These are phyloP conservation scores for Lymantria monacha DNA, from an alignment of 2,888 invertebrate genomes.

Conservation along the genomic window DNA sequence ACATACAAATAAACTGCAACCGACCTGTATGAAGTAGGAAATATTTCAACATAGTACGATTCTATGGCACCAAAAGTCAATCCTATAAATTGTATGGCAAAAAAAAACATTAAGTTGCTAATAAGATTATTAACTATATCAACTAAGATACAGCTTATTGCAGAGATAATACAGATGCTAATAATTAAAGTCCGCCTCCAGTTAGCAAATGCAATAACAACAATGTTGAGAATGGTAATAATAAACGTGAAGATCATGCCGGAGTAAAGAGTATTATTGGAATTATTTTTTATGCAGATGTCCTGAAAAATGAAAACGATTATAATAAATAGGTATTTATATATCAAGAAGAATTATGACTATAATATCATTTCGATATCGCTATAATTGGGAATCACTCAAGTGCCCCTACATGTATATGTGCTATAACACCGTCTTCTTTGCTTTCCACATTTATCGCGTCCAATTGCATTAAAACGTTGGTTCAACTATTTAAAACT, in stretches of 20 bases:
- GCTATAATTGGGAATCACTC: too few species aligned
- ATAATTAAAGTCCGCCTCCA: conserved; percentile 70
- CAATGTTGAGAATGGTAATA: conserved; percentile 75
- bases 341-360: too few species aligned
- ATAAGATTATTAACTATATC: conserved; percentile 44
- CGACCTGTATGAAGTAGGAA: conserved; percentile 39
- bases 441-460: too few species aligned
- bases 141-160: conserved; percentile 70
- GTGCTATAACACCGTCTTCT: too few species aligned
- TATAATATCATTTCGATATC: too few species aligned
- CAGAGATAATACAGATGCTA: conserved; percentile 61
- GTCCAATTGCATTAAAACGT: too few species aligned
- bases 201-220: conserved; percentile 57
- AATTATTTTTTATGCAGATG: conserved; percentile 62
- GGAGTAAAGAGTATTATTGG: conserved; percentile 76
- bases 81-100: conserved; percentile 27
- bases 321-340: too few species aligned
- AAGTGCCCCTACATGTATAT: too few species aligned
- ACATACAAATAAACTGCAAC: conserved; percentile 1
- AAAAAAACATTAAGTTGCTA: conserved; percentile 28
- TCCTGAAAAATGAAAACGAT: conserved; percentile 20
- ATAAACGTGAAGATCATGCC: conserved; percentile 80
- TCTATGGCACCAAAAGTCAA: conserved; percentile 30
- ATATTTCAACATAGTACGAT: conserved; percentile 38
- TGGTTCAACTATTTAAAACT: too few species aligned